These are phyloP conservation scores for Fistularia tabacaria DNA, from an alignment of 2,797 vertebrate genomes.

Conservation along the genomic window DNA sequence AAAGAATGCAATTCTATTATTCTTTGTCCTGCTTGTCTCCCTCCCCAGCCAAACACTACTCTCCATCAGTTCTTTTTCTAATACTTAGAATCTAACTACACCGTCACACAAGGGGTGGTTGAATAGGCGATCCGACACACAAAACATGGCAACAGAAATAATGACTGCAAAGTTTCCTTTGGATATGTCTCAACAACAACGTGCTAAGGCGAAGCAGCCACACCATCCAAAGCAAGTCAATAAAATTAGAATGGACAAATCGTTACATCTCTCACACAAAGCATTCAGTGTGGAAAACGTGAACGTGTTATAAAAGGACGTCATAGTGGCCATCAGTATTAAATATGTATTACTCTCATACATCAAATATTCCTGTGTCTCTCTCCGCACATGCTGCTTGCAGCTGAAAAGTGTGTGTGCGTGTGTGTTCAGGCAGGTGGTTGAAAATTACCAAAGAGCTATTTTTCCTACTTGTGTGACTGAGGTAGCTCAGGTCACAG, in stretches of 20 bases:
- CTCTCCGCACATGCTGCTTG: conserved; percentile 22
- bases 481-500: conserved; percentile 41
- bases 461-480: conserved; percentile 42
- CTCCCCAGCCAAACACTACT: conserved; percentile 44
- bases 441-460: conserved; percentile 38
- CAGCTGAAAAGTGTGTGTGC: conserved; percentile 21
- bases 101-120: conserved; percentile 37
- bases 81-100: conserved; percentile 62
- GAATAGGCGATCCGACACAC: conserved; percentile 48
- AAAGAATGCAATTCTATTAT: conserved; percentile 49
- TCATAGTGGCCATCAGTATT: conserved; percentile 48
- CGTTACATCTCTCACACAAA: conserved; percentile 46
- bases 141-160: conserved; percentile 47
- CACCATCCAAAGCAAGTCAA: conserved; percentile 40
- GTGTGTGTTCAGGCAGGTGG: conserved; percentile 50
- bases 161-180: conserved; percentile 70
- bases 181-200: conserved; percentile 64
- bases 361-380: conserved; percentile 2
- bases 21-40: conserved; percentile 52
- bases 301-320: conserved; percentile 40
- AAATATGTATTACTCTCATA: conserved; percentile 25
- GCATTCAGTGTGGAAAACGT: conserved; percentile 49
- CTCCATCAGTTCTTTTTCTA: conserved; percentile 52
- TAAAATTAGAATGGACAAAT: conserved; percentile 55
- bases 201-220: conserved; percentile 52